Evolutionary conservation across 1,140 invertebrate species (phyloP), one percentile per base, ranked within the genome.

Genomic region (Mactra quadrangularis): DNA sequence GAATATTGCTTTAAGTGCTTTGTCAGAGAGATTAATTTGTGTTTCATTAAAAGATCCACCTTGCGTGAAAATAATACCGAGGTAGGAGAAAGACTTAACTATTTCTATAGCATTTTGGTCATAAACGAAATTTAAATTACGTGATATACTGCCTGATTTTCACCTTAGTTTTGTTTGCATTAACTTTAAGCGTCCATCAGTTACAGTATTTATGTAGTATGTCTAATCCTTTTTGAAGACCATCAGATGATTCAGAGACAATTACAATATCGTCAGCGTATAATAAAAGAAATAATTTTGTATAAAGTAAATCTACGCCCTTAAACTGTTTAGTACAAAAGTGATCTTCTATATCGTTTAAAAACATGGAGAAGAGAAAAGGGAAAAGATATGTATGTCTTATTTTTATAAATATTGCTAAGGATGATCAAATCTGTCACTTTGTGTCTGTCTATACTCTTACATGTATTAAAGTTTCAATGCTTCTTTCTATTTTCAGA

Each of bases 321-420:
- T 71, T 25, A 74, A 66, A 70, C 2, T 50, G 33, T 45, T 71
- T 27, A n/a, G 7, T 33, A 27, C 76, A 31, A 33, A 53, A 75
- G 27, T 68, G 27, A 19, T 79, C 31, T 68, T 81, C 83, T 25
- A 57, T 57, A 52, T 68, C 66, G 59, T 84, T 84, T 38, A 77
- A 17, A 72, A 57, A 81, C 19, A 82, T 82, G 19, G 72, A 72
- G 74, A 82, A 85, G 15, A 85, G 41, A 52, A 87, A 64, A 7
- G 86, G 86, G 25, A 82, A 85, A 82, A 33, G 84, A 53, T 15
- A 50, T 57, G n/a, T n/a, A n/a, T n/a, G n/a, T n/a, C n/a, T n/a
- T n/a, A n/a, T n/a, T n/a, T n/a, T n/a, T n/a, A n/a, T n/a, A n/a
- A n/a, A n/a, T n/a, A n/a, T n/a, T n/a, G n/a, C n/a, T n/a, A n/a